Percentiles rank a stretch among this genome's conserved stretches.
These are phyloP conservation scores for Spodoptera littoralis DNA, from an alignment of 2,888 invertebrate species.

Conservation along the genomic window DNA sequence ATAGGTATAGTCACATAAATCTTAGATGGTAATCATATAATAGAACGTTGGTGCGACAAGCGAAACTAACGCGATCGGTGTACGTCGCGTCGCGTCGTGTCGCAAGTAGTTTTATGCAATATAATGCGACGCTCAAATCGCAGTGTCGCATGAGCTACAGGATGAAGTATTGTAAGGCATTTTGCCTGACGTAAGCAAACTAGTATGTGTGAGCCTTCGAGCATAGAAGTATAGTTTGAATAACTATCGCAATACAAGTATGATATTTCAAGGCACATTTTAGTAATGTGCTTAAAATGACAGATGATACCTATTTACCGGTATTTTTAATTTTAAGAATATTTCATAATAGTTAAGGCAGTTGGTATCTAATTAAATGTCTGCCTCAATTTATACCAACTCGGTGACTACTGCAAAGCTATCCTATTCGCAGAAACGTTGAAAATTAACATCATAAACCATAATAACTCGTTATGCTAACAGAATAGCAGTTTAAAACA, in stretches of 20 bases:
- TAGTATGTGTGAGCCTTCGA: too few species aligned
- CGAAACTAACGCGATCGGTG: slow-evolving; percentile 34
- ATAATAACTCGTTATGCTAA: slow-evolving; percentile 52
- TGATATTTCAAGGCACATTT: too few species aligned
- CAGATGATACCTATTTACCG: too few species aligned
- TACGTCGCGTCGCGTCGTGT: slow-evolving; percentile 14
- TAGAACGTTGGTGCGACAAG: slow-evolving; percentile 28
- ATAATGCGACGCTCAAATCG: slow-evolving; percentile 24
- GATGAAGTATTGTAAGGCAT: slow-evolving; percentile 12
- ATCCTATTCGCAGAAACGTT: slow-evolving; percentile 9
- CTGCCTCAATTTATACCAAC: neutral
- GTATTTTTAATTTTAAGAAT: too few species aligned
- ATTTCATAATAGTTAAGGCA: too few species aligned
- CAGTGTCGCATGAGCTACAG: slow-evolving; percentile 12
- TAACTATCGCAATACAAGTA: too few species aligned
- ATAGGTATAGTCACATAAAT: slow-evolving; percentile 20
- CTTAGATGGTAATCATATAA: slow-evolving; percentile 31
- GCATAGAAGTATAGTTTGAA: too few species aligned
- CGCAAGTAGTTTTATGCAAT: slow-evolving; percentile 18
- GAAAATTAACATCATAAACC: slow-evolving; percentile 44
- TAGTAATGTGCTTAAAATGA: too few species aligned
- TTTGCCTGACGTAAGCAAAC: too few species aligned
- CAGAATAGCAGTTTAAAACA: slow-evolving; percentile 51
- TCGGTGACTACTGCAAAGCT: neutral
- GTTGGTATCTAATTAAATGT: too few species aligned